Conservation (phyloP, 2,113 vertebrate species). For the Acinonyx jubatus region DNA sequence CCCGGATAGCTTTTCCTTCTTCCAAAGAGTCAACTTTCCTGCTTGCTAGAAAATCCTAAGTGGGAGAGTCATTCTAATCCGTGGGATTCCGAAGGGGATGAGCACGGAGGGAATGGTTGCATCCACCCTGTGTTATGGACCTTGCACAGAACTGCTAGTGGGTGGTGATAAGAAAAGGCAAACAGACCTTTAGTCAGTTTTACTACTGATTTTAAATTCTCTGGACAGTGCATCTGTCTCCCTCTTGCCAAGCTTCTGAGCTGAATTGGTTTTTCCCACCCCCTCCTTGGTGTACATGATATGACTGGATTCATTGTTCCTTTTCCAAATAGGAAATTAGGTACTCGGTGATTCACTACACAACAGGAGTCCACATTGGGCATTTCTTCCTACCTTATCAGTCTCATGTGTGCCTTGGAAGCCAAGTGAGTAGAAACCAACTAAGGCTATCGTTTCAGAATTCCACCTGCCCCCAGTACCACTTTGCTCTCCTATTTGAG, state of each 20-base stretch:
- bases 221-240: neutral
- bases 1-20: neutral
- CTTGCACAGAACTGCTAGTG: neutral
- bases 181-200: neutral
- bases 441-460: neutral
- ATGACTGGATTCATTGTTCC: neutral
- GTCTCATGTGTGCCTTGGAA: neutral
- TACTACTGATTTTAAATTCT: neutral
- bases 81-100: accelerated
- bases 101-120: accelerated
- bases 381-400: neutral
- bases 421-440: neutral
- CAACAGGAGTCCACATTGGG: accelerated
- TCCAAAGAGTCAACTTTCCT: neutral
- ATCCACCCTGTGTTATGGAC: accelerated
- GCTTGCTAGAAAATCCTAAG: neutral
- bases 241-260: neutral
- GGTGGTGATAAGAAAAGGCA: neutral
- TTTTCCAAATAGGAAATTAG: neutral
- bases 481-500: neutral
- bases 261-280: neutral
- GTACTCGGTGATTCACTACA: neutral
- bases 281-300: neutral
- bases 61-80: neutral
- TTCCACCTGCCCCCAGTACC: neutral